A percentile compares a stretch with the other conserved stretches of the same genome.
Evolutionary conservation across 2,797 vertebrate genomes (phyloP).

Genomic region (Schizopygopsis pylzovi): DNA sequence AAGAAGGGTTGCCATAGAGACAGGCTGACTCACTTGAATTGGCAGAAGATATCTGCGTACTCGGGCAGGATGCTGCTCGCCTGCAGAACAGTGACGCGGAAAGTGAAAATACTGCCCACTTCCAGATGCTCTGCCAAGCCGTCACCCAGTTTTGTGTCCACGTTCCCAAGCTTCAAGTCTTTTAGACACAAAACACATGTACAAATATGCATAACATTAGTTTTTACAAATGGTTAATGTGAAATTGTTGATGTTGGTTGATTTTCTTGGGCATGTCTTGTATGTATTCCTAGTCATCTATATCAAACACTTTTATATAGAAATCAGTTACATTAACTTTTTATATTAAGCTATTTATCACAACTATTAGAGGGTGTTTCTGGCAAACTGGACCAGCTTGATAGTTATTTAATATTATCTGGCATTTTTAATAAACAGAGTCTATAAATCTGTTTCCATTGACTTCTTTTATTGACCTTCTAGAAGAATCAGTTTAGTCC

Average conservation of each 20-base stretch:
- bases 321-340: neutral
- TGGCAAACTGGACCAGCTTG: neutral
- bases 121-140: slow-evolving; percentile 87
- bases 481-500: slow-evolving; percentile 7
- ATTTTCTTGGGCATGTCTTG: neutral
- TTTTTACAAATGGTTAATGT: neutral
- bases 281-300: neutral
- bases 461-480: neutral
- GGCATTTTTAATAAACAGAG: neutral
- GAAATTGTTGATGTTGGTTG: neutral
- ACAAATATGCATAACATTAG: slow-evolving; percentile 15
- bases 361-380: neutral
- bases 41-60: slow-evolving; percentile 98
- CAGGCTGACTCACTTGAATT: slow-evolving; percentile 92
- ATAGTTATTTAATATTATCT: neutral
- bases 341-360: neutral
- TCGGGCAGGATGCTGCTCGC: slow-evolving; percentile 90
- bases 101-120: slow-evolving; percentile 94
- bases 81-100: slow-evolving; percentile 96
- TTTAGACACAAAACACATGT: slow-evolving; percentile 47
- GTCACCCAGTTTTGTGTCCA: slow-evolving; percentile 87
- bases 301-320: neutral
- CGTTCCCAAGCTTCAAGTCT: slow-evolving; percentile 89
- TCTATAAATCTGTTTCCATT: neutral
- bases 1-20: slow-evolving; percentile 42